These are phyloP conservation scores for Coracopsis vasa DNA, from an alignment of 2,113 vertebrate genomes.

Conservation along the genomic window DNA sequence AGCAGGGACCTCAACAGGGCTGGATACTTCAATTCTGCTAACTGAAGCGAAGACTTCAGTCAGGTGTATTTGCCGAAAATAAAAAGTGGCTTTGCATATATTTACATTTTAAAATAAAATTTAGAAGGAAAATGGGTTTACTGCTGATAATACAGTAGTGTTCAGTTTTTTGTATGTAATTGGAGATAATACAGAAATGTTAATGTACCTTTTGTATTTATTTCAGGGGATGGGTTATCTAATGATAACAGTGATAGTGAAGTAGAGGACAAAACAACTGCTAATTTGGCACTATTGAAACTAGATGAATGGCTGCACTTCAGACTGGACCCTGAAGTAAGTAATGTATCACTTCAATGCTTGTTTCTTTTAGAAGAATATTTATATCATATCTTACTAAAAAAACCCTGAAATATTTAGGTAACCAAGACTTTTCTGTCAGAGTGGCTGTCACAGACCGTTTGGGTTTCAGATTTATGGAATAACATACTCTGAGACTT, in stretches of 20 bases:
- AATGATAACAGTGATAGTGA: conserved; percentile 90
- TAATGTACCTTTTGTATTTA: neutral
- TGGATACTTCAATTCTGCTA: neutral
- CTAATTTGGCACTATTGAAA: conserved; percentile 77
- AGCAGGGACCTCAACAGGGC: neutral
- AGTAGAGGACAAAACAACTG: conserved; percentile 75
- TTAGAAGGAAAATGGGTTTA: neutral
- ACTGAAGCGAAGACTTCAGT: neutral
- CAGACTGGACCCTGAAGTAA: conserved; percentile 84
- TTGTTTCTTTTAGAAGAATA: neutral
- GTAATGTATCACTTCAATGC: neutral
- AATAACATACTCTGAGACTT: neutral
- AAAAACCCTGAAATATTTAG: neutral
- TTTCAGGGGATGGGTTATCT: conserved; percentile 55
- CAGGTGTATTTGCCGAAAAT: neutral
- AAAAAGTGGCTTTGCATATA: neutral
- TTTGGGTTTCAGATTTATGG: neutral
- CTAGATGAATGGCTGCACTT: conserved; percentile 92
- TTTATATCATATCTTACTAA: neutral
- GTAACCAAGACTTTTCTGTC: neutral
- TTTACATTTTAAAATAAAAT: neutral
- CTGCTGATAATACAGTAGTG: neutral
- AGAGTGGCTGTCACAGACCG: accelerated
- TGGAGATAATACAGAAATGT: neutral
- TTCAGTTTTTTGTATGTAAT: neutral